phyloP scores from a whole-genome alignment of 2,113 vertebrate species.

The Clupea harengus region DNA sequence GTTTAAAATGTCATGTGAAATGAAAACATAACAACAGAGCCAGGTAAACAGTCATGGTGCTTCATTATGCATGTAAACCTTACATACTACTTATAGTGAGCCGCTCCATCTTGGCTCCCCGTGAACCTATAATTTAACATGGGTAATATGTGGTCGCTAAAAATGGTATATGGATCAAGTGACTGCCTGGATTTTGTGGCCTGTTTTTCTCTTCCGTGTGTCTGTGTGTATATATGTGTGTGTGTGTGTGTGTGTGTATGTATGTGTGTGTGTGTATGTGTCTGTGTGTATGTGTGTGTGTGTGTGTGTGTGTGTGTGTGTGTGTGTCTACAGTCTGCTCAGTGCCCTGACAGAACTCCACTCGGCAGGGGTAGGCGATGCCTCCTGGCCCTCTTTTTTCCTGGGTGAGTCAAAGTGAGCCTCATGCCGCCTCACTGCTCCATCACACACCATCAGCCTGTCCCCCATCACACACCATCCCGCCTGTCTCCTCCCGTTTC shows the following conservation, averaged over 20 bases:
- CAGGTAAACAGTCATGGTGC: not conserved
- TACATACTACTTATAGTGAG: not conserved
- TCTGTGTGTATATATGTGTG: no score
- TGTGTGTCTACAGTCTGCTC: not conserved
- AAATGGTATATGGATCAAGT: not conserved
- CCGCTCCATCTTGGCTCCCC: not conserved
- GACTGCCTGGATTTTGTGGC: not conserved
- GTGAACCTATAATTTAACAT: not conserved
- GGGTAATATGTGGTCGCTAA: not conserved
- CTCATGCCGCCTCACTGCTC: conserved; percentile 18
- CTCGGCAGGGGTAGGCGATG: conserved; percentile 20
- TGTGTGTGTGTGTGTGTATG: not conserved
- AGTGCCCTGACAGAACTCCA: conserved; percentile 29
- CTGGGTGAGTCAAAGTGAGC: conserved; percentile 18
- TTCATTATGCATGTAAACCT: not conserved
- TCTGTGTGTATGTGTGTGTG: not conserved
- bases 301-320: not conserved
- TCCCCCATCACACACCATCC: no score
- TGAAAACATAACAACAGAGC: not conserved
- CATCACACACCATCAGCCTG: conserved; percentile 11
- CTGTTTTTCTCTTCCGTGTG: not conserved
- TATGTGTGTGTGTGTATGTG: not conserved
- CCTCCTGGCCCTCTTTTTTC: conserved; percentile 12
- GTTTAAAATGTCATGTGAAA: not conserved
- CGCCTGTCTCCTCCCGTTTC: not conserved